Conservation (phyloP, 2,888 invertebrate species). For the Athalia cordata region DNA sequence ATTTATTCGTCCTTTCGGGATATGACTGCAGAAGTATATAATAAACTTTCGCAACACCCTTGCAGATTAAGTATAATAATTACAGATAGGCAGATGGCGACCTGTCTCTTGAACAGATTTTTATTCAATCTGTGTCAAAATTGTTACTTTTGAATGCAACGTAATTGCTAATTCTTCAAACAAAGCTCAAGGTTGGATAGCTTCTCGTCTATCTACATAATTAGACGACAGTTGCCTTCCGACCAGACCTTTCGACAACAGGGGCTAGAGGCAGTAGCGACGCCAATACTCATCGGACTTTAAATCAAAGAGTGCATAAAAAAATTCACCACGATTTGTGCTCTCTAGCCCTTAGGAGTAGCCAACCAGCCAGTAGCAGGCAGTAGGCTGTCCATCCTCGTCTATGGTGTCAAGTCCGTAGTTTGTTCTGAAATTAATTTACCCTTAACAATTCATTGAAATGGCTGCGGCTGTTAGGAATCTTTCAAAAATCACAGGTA, state of each 20-base stretch:
- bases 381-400: constrained; percentile 37
- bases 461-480: constrained; percentile 71
- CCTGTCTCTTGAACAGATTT: too few relatives aligned
- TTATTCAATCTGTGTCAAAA: too few relatives aligned
- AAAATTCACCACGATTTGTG: neutral
- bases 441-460: constrained; percentile 51
- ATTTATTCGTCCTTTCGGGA: too few relatives aligned
- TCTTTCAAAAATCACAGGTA: constrained; percentile 69
- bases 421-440: constrained; percentile 36
- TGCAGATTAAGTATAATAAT: too few relatives aligned
- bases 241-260: neutral
- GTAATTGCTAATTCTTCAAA: neutral
- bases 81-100: too few relatives aligned
- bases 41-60: too few relatives aligned
- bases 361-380: neutral
- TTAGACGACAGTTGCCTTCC: neutral
- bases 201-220: neutral
- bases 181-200: neutral
- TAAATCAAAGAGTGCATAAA: too few relatives aligned
- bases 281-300: neutral
- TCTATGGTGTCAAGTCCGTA: constrained; percentile 40
- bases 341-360: constrained; percentile 1
- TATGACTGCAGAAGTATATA: too few relatives aligned
- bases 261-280: neutral
- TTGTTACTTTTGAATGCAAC: neutral